A percentile compares a stretch with the other conserved stretches of the same genome.
Evolutionary conservation across 2,113 vertebrate species (phyloP).

Genomic region (Bubo scandiacus): DNA sequence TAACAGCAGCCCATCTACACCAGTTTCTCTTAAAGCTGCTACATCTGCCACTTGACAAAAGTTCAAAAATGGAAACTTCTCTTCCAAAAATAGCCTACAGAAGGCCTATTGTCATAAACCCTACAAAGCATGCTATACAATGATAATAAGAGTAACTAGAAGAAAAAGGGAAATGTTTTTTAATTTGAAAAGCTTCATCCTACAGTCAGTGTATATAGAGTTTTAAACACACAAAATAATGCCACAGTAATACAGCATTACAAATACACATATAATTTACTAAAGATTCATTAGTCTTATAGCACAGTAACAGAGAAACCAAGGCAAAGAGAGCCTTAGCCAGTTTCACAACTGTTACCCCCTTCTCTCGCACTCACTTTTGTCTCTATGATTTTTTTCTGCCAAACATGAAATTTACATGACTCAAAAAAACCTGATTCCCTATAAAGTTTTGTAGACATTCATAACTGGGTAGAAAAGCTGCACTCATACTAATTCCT

Average conservation of each 20-base stretch:
- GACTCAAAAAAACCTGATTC: neutral
- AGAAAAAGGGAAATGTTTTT: neutral
- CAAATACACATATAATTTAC: neutral
- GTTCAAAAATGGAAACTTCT: neutral
- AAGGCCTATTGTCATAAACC: neutral
- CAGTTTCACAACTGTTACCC: neutral
- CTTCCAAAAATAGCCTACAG: neutral
- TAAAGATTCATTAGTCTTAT: neutral
- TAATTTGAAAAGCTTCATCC: neutral
- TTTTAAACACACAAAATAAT: neutral
- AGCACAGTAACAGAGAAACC: neutral
- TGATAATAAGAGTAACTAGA: neutral
- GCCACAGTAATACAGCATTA: neutral
- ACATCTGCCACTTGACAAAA: neutral
- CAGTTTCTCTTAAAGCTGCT: neutral
- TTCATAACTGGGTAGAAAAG: neutral
- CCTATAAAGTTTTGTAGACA: neutral
- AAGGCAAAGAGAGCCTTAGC: neutral
- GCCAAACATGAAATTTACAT: neutral
- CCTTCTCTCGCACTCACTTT: neutral
- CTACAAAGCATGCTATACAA: neutral
- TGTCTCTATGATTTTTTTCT: neutral
- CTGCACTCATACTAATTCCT: neutral
- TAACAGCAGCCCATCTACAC: neutral
- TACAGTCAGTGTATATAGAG: neutral